Evolutionary conservation across 2,888 invertebrate genomes (phyloP).

Genomic region (Gortyna flavago): DNA sequence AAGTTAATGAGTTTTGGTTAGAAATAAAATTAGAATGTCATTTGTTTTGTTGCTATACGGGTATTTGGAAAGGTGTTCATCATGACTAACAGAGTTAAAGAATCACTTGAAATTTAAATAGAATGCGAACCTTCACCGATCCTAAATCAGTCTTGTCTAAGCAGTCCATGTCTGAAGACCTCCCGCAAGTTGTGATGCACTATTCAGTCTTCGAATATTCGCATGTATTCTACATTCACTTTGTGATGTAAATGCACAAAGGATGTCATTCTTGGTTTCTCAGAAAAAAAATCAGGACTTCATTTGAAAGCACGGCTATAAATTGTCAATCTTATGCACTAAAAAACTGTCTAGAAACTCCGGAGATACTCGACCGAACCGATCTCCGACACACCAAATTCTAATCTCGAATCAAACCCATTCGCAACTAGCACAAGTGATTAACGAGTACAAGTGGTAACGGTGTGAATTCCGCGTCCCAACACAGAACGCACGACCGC

Average conservation of each 20-base stretch:
- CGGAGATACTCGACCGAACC: neutral
- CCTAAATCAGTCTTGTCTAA: neutral
- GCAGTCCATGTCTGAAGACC: neutral
- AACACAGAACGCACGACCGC: constrained; percentile 72
- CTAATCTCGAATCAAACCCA: constrained; percentile 55
- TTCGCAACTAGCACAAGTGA: constrained; percentile 57
- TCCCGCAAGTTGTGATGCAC: no score
- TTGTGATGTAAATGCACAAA: neutral
- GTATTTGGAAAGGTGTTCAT: neutral
- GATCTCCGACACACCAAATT: constrained; percentile 8
- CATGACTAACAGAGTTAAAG: neutral
- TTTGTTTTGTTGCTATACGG: constrained; percentile 2
- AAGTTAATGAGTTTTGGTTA: constrained; percentile 26
- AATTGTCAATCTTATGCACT: neutral
- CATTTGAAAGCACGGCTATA: neutral
- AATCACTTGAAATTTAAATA: neutral
- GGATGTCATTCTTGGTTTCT: neutral
- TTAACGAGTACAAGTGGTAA: constrained; percentile 69
- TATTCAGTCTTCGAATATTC: neutral
- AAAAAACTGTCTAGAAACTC: neutral
- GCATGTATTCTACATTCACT: neutral
- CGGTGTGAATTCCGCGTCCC: constrained; percentile 68
- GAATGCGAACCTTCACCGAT: neutral
- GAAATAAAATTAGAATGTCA: constrained; percentile 6
- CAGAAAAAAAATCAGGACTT: neutral